Conservation (phyloP, 92 coral and sea anemone species). For the Scolanthus callimorphus region DNA sequence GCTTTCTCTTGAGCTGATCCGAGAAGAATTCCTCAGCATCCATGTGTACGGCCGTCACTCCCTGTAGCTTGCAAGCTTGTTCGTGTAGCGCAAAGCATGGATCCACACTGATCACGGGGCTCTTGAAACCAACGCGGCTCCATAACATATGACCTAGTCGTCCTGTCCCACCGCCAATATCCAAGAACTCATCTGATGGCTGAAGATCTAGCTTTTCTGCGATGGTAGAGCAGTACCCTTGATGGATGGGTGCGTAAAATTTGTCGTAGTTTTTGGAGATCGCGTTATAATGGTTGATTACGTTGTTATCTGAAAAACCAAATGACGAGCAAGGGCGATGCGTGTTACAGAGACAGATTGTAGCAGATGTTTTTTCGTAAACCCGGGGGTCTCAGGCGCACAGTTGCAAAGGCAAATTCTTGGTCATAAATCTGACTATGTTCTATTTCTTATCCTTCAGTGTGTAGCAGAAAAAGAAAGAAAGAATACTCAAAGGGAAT, state of each 20-base stretch:
- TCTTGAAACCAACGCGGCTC: conserved; percentile 2
- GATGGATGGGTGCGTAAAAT: neutral
- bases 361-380: too few relatives aligned
- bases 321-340: too few relatives aligned
- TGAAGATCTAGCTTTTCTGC: neutral
- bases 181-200: conserved; percentile 5
- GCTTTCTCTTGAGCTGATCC: neutral
- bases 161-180: conserved; percentile 20
- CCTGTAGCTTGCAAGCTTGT: conserved; percentile 1
- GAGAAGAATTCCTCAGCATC: conserved; percentile 7
- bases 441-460: too few relatives aligned
- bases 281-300: neutral
- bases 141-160: neutral
- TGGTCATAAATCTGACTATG: too few relatives aligned
- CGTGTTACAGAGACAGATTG: too few relatives aligned
- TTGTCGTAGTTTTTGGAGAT: neutral
- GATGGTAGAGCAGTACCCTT: neutral
- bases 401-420: too few relatives aligned
- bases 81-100: conserved; percentile 6
- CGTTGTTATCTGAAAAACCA: neutral
- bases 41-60: neutral
- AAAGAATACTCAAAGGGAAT: too few relatives aligned
- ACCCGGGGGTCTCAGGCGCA: too few relatives aligned
- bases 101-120: conserved; percentile 16
- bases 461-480: too few relatives aligned